Evolutionary conservation across 2,888 invertebrate genomes (phyloP).

Genomic region (Tetragonisca angustula): DNA sequence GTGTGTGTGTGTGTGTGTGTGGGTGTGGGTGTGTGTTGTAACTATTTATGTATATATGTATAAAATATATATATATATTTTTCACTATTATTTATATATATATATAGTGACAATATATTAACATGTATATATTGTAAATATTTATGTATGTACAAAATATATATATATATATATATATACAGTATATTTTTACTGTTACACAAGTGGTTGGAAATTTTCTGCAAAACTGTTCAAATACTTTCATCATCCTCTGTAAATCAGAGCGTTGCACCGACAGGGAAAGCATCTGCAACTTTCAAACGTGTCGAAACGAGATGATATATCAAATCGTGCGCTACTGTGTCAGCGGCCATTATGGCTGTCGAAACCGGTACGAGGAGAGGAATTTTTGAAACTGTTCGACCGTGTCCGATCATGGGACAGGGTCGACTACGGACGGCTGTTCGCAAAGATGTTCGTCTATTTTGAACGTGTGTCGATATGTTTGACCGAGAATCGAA

Average conservation of each 20-base stretch:
- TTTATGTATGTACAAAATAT: too few species aligned
- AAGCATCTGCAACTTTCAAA: background rate
- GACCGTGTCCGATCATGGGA: background rate
- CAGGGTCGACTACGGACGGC: constrained; percentile 8
- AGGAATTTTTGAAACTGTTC: constrained; percentile 18
- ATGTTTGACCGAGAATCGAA: constrained; percentile 8
- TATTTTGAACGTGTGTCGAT: constrained; percentile 20
- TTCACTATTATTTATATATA: too few species aligned
- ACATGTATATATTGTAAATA: too few species aligned
- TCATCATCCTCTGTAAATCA: background rate
- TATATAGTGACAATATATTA: too few species aligned
- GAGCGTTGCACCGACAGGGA: background rate
- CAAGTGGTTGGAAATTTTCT: background rate
- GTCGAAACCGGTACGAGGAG: background rate
- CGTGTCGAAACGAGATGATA: constrained; percentile 37
- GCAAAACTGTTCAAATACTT: background rate
- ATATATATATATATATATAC: too few species aligned
- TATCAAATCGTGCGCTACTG: constrained; percentile 17
- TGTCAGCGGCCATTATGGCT: constrained; percentile 8
- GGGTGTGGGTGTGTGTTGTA: too few species aligned
- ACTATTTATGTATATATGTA: too few species aligned
- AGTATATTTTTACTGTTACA: too few species aligned
- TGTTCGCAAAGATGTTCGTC: constrained; percentile 5
- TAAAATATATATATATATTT: too few species aligned
- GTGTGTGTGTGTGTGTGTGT: too few species aligned